Evolutionary conservation across 2,797 vertebrate species (phyloP).

Genomic region (Tenualosa ilisha): DNA sequence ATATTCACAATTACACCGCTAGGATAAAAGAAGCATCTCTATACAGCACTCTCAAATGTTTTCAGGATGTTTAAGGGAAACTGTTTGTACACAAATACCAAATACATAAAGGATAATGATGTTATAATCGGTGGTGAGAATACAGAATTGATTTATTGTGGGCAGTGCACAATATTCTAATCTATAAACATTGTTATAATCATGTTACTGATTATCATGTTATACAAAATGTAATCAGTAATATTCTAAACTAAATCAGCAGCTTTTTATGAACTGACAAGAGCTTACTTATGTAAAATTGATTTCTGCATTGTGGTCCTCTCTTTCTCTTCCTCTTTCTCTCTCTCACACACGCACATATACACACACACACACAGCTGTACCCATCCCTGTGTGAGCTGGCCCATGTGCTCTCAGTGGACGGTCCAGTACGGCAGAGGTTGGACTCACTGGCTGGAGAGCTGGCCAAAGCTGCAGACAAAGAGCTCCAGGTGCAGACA

Average conservation of each 20-base stretch:
- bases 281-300: not conserved
- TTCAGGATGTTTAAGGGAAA: too few relatives aligned
- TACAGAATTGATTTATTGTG: not conserved
- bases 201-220: too few relatives aligned
- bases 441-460: constrained; percentile 86
- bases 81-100: not conserved
- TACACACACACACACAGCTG: constrained; percentile 67
- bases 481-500: constrained; percentile 83
- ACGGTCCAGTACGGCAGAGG: constrained; percentile 86
- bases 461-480: constrained; percentile 89
- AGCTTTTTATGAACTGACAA: too few relatives aligned
- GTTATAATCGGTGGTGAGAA: too few relatives aligned
- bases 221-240: too few relatives aligned
- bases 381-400: constrained; percentile 90
- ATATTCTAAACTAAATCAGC: too few relatives aligned
- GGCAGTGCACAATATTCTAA: too few relatives aligned
- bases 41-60: not conserved
- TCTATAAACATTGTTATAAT: too few relatives aligned
- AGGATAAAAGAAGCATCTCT: not conserved
- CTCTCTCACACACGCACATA: not conserved
- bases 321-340: not conserved
- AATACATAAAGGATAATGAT: not conserved
- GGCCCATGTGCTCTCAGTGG: constrained; percentile 86
- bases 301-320: constrained; percentile 13
- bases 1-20: not conserved